phyloP scores from a whole-genome alignment of 2,888 invertebrate genomes.

The Lutraria lutraria region DNA sequence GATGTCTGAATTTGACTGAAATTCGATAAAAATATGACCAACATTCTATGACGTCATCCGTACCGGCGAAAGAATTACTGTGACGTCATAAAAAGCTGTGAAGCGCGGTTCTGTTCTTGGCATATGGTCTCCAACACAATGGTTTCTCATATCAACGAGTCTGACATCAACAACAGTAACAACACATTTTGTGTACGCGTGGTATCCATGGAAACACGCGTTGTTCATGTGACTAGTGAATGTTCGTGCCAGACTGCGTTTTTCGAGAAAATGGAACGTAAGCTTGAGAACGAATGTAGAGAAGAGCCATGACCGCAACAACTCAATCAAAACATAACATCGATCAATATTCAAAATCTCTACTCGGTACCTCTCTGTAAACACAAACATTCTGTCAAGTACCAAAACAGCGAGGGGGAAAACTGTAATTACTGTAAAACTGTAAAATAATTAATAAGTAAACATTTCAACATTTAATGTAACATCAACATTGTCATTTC shows the following conservation, averaged over 20 bases:
- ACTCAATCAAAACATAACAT: neutral
- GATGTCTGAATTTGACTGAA: conserved; percentile 77
- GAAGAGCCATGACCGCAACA: neutral
- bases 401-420: no score
- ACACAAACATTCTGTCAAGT: no score
- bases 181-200: neutral
- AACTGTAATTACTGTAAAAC: no score
- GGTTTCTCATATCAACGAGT: neutral
- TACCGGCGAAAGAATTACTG: neutral
- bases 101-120: neutral
- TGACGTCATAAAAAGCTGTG: neutral
- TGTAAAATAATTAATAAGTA: no score
- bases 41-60: conserved; percentile 5
- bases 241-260: neutral
- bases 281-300: neutral
- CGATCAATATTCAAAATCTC: neutral
- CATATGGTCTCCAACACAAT: neutral
- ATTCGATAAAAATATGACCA: neutral
- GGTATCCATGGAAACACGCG: neutral
- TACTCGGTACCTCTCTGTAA: no score
- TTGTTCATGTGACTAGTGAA: neutral
- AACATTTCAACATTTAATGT: no score
- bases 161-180: neutral
- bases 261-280: neutral
- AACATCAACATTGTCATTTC: no score